Evolutionary conservation across 2,888 invertebrate genomes (phyloP).

Genomic region (Eristalis tenax): DNA sequence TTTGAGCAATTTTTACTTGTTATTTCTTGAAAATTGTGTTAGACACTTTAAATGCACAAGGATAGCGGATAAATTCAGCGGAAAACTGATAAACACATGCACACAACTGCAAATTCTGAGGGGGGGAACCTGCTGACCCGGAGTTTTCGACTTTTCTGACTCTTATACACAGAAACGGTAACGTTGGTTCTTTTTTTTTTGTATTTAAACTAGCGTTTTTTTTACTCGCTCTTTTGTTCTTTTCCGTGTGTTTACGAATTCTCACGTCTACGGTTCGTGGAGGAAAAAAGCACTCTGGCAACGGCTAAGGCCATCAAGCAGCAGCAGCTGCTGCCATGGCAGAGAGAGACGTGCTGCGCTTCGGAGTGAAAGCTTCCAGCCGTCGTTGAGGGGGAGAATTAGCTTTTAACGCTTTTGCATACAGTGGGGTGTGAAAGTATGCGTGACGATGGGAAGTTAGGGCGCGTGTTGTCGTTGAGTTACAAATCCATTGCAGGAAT

Average conservation of each 20-base stretch:
- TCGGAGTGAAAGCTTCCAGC: slow-evolving; percentile 42
- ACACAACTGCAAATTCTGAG: not conserved
- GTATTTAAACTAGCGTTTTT: slow-evolving; percentile 5
- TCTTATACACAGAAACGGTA: not conserved
- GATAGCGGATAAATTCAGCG: not conserved
- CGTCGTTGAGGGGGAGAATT: not conserved
- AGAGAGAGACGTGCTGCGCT: slow-evolving; percentile 35
- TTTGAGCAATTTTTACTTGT: not conserved
- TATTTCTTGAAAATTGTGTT: slow-evolving; percentile 15
- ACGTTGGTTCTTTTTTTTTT: slow-evolving; percentile 10
- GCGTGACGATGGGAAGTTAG: not conserved
- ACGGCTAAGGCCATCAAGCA: slow-evolving; percentile 45
- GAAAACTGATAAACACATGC: not conserved
- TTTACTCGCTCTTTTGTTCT: slow-evolving; percentile 18
- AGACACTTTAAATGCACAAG: slow-evolving; percentile 1
- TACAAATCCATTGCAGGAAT: too few species aligned
- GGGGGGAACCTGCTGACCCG: not conserved
- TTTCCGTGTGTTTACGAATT: slow-evolving; percentile 50
- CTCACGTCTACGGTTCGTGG: slow-evolving; percentile 59
- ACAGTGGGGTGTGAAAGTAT: slow-evolving; percentile 33
- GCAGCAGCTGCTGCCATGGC: slow-evolving; percentile 50
- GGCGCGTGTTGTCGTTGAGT: not conserved
- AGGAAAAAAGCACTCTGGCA: slow-evolving; percentile 68
- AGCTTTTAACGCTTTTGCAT: slow-evolving; percentile 31
- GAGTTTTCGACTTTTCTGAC: not conserved